Evolutionary conservation across 2,113 vertebrate genomes (phyloP), one percentile per base, ranked within the genome.

Genomic region (Chrysemys picta): DNA sequence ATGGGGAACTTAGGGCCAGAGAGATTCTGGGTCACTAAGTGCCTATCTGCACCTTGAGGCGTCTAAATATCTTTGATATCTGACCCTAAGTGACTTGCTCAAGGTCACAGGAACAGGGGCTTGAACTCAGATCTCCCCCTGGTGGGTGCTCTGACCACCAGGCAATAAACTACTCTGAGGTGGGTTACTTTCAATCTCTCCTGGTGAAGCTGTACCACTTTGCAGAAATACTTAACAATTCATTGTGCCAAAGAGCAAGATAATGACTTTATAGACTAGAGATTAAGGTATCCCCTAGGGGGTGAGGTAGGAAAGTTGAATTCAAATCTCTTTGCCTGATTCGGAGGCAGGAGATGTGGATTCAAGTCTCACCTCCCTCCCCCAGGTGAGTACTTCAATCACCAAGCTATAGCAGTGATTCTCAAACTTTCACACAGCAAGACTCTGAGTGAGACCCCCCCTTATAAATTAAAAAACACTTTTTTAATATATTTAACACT

Each of bases 11-110:
- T 19, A 38, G 65, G 65, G 9, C n/a, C 35, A n/a, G 35, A 38
- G 31, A 69, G 14, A n/a, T 90, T 54, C 87, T 75, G 88, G 54
- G 38, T 22, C 10, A 85, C 25, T 59, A 59, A 29, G 17, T 62
- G n/a, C 27, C 27, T 27, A 10, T 0, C 0, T 10, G 69, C 11
- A 12, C n/a, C 50, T 29, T 29, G 29, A 0, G 1, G 35, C 16
- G 38, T 3, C n/a, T 16, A 31, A 69, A 8, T 12, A 5, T 35
- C 45, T 89, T 79, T 22, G 6, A 86, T 54, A 45, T 29, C 19
- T 9, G 5, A 35, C 50, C 50, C 79, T 75, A 65, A 57, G 24
- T 25, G 56, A 42, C 4, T 3, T 2, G 75, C 16, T 75, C 56
- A 82, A 85, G 80, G 75, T 65, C 52, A 69, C 17, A 38, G 17